These are phyloP conservation scores for Antennarius maculatus DNA, from an alignment of 2,797 vertebrate species.

Conservation along the genomic window DNA sequence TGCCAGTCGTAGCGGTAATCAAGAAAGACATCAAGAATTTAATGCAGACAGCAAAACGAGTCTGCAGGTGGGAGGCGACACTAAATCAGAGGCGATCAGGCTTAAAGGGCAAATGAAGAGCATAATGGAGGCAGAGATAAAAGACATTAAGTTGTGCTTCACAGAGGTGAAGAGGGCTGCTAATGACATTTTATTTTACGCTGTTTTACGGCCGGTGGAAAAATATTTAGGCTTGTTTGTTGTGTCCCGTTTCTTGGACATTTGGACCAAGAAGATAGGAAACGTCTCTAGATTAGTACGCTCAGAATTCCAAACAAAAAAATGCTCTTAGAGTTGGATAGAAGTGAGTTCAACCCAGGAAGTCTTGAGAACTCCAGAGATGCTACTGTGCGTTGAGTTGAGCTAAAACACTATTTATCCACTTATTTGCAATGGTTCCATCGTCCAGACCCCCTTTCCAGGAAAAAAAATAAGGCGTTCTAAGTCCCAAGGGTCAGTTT, in stretches of 20 bases:
- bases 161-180: no score
- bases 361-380: constrained; percentile 18
- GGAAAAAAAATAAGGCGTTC: constrained; percentile 12
- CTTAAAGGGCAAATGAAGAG: no score
- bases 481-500: constrained; percentile 6
- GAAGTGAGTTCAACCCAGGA: constrained; percentile 12
- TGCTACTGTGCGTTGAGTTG: constrained; percentile 6
- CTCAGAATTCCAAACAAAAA: not conserved
- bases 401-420: constrained; percentile 19
- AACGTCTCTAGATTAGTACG: not conserved
- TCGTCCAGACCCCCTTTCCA: not conserved
- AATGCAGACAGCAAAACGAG: no score
- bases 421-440: constrained; percentile 11
- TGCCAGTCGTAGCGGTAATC: no score
- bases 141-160: no score
- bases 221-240: no score
- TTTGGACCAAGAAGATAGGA: not conserved
- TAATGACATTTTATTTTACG: no score
- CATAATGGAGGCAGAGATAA: no score
- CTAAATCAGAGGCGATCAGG: no score
- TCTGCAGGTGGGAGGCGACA: no score
- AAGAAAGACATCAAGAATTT: no score
- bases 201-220: no score
- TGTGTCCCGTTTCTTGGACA: not conserved
- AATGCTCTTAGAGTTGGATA: constrained; percentile 14